Evolutionary conservation across 1,140 invertebrate species (phyloP).

Genomic region (honey bee (Apis mellifera)): Amel_HAv3.1 CM009940.2:8320001-8320500

Average conservation of each 20-base stretch:
- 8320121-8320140: slow-evolving; percentile 15
- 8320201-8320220: neutral
- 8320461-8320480: slow-evolving; percentile 71
- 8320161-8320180: neutral
- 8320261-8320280: neutral
- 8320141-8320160: neutral
- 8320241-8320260: neutral
- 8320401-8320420: slow-evolving; percentile 49
- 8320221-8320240: neutral
- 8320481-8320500: slow-evolving; percentile 75
- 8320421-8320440: slow-evolving; percentile 71
- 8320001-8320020: slow-evolving; percentile 41
- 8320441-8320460: slow-evolving; percentile 74
- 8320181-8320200: neutral
- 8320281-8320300: neutral
- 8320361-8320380: slow-evolving; percentile 26
- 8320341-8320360: slow-evolving; percentile 16
- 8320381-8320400: slow-evolving; percentile 49
- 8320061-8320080: slow-evolving; percentile 25
- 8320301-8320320: neutral
- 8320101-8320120: neutral
- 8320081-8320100: neutral
- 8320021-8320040: slow-evolving; percentile 44
- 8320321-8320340: neutral
- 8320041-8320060: slow-evolving; percentile 37